These are phyloP conservation scores for Beroe forskalii DNA, from an alignment of 37 sponge, comb jelly and placozoan species.

Conservation along the genomic window DNA sequence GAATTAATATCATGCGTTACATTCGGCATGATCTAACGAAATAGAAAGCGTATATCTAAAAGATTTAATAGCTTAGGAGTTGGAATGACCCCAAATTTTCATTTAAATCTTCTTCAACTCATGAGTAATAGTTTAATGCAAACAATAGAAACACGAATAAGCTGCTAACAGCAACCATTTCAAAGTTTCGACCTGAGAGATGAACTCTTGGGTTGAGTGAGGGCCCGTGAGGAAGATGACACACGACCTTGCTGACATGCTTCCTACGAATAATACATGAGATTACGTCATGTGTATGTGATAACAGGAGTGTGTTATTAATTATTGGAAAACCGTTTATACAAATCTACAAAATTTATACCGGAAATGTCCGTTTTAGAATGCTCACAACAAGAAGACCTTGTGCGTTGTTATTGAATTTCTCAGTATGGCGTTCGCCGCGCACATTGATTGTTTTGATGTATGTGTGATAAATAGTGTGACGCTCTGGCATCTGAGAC, in stretches of 20 bases:
- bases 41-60: no score
- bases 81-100: no score
- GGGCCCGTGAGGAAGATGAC: slow-evolving; percentile 18
- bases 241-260: slow-evolving; percentile 6
- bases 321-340: neutral
- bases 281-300: neutral
- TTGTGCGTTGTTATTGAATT: neutral
- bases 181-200: slow-evolving; percentile 62
- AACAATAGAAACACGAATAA: no score
- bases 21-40: no score
- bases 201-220: slow-evolving; percentile 19
- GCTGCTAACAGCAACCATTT: no score
- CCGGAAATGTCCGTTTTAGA: neutral
- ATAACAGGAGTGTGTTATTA: neutral
- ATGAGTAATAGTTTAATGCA: no score
- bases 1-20: no score
- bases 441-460: neutral
- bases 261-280: neutral
- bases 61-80: no score
- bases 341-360: neutral
- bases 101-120: no score
- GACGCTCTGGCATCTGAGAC: no score
- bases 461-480: no score
- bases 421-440: neutral
- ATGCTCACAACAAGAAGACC: slow-evolving; percentile 21